Evolutionary conservation across 2,113 vertebrate genomes (phyloP).

Genomic region (Ahaetulla prasina): DNA sequence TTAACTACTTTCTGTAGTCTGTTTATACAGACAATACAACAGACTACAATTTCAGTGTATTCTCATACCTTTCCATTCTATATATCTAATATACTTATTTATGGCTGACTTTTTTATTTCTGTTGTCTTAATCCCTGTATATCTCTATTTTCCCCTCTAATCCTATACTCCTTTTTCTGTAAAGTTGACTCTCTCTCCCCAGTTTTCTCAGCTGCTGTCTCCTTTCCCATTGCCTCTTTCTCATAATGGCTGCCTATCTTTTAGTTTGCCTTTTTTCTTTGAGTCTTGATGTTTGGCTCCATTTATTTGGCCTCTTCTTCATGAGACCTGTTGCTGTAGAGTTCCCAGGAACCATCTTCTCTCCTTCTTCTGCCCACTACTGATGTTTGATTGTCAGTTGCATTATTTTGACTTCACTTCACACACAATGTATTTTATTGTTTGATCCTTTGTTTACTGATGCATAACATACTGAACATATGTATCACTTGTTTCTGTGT

Average conservation of each 20-base stretch:
- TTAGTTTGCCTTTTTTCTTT: background rate
- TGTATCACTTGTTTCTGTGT: no score
- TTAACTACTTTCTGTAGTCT: background rate
- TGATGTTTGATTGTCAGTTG: background rate
- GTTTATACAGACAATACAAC: background rate
- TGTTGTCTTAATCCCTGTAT: background rate
- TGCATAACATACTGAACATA: no score
- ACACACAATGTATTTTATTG: no score
- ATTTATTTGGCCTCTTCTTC: background rate
- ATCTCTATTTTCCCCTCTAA: background rate
- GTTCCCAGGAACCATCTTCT: background rate
- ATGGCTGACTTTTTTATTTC: background rate
- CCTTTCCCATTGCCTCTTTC: background rate
- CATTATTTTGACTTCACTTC: background rate
- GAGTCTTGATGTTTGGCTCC: background rate
- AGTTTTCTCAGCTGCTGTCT: background rate
- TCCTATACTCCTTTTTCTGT: background rate
- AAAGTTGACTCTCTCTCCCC: background rate
- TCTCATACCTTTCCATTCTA: background rate
- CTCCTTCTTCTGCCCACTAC: background rate
- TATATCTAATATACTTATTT: background rate
- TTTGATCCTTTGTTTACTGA: no score
- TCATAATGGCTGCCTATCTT: background rate
- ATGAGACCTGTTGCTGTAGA: background rate
- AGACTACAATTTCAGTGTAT: background rate